Evolutionary conservation across 2,113 vertebrate species (phyloP), one percentile per base, ranked within the genome.

Genomic region (Motacilla alba): DNA sequence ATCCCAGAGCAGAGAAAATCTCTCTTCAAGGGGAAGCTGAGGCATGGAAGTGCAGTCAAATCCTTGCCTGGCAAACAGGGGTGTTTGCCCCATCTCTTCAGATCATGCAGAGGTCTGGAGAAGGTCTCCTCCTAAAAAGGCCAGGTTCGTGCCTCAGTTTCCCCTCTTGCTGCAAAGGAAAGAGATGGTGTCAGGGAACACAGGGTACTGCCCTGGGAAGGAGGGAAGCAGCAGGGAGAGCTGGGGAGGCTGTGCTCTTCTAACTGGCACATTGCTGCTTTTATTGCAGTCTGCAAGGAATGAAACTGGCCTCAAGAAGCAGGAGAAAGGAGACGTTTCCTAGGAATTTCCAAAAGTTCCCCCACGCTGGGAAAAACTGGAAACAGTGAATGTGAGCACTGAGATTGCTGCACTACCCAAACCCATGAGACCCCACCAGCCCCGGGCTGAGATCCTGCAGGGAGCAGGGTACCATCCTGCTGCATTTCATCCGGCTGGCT

Each of bases 381-480:
- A 7, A 58, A 19, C 0, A 13, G 41, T 10, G 44, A 14, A 20
- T 16, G 30, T 9, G 67, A 44, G n/a, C 28, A 35, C 17, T 53
- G 58, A 10, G 30, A 16, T 6, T 62, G 63, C 63, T 85, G 47
- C 46, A 27, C 2, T 31, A 1, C 11, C 53, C 56, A 19, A 35
- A 37, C 5, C 33, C 43, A 3, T 0, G 20, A 47, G 52, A 68
- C 1, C 39, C 28, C 90, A 20, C 10, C 0, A 3, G 20, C 3
- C 28, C 35, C 12, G 43, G 60, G 37, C 5, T 59, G 68, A 17
- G 93, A 3, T 43, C 56, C 85, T 11, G 58, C 62, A 16, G 44
- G 80, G 44, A 73, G 26, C 66, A 8, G 64, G 78, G 74, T 0
- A 13, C 78, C 30, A 22, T 19, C 66, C 81, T 26, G n/a, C 33